phyloP scores from a whole-genome alignment of 2,888 invertebrate species.

The Malthinus flaveolus region DNA sequence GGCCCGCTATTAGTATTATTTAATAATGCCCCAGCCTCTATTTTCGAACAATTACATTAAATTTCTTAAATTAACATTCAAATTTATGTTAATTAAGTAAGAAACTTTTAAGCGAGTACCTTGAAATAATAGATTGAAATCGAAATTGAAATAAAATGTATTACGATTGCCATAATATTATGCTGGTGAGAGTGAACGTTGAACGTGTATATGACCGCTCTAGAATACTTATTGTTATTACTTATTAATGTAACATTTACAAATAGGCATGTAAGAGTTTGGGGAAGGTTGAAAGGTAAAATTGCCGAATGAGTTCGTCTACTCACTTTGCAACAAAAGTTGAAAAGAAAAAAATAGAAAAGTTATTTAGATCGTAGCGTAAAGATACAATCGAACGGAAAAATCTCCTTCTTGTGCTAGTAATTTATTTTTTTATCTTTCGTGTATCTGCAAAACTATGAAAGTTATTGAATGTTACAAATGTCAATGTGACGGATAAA shows the following conservation, averaged over 20 bases:
- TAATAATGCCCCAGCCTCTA: no score
- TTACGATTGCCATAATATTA: background rate
- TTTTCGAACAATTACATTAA: no score
- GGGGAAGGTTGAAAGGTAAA: constrained; percentile 25
- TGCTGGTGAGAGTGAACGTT: constrained; percentile 1
- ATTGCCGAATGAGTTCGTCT: background rate
- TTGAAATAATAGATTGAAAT: constrained; percentile 5
- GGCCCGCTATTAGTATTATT: no score
- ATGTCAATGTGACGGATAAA: no score
- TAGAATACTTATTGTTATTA: constrained; percentile 8
- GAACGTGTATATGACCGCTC: background rate
- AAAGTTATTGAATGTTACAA: no score
- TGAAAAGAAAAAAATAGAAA: background rate
- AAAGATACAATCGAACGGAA: no score
- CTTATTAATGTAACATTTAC: constrained; percentile 18
- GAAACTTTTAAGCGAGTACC: background rate
- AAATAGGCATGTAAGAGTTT: constrained; percentile 20
- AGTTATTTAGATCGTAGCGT: background rate
- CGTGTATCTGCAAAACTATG: background rate
- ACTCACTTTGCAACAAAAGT: background rate
- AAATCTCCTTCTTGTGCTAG: no score
- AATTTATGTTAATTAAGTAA: no score
- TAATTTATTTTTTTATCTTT: background rate
- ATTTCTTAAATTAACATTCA: no score
- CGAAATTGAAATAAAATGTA: constrained; percentile 2